A percentile compares a stretch with the other conserved stretches of the same genome.
These are phyloP conservation scores for Tiliacea aurago DNA, from an alignment of 2,888 invertebrate species.

Conservation along the genomic window DNA sequence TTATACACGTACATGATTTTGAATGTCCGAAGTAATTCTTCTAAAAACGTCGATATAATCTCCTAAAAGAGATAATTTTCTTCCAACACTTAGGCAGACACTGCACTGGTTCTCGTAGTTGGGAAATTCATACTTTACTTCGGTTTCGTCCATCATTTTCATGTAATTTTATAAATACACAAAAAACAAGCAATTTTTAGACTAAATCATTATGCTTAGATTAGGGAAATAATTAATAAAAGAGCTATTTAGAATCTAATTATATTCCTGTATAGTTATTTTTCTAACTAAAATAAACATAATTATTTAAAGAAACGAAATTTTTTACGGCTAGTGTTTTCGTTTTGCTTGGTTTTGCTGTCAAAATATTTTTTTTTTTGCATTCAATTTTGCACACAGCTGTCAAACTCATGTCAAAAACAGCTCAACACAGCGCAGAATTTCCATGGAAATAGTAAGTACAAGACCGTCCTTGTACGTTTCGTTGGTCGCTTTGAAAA, in stretches of 20 bases:
- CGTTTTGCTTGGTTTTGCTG: too few species aligned
- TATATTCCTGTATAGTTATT: not conserved
- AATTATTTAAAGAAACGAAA: too few species aligned
- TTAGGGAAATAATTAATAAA: not conserved
- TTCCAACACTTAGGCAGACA: slow-evolving; percentile 62
- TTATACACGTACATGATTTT: slow-evolving; percentile 46
- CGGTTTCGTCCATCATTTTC: slow-evolving; percentile 54
- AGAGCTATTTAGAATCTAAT: too few species aligned
- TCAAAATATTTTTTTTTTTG: too few species aligned
- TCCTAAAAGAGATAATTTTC: slow-evolving; percentile 51
- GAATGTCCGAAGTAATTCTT: slow-evolving; percentile 43
- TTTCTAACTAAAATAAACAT: not conserved
- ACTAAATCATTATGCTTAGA: not conserved
- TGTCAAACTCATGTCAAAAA: slow-evolving; percentile 5
- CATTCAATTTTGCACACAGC: too few species aligned
- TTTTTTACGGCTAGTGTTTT: not conserved
- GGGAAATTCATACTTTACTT: slow-evolving; percentile 59
- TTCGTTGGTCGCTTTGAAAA: not conserved
- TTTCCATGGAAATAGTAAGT: slow-evolving; percentile 29
- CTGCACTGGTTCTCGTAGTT: slow-evolving; percentile 42
- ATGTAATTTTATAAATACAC: not conserved
- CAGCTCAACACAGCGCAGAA: not conserved
- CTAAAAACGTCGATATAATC: slow-evolving; percentile 48
- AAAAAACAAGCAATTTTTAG: not conserved
- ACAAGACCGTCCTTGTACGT: accelerated